Evolutionary conservation across 1,140 invertebrate species (phyloP).

Genomic region (Eriocheir sinensis): DNA sequence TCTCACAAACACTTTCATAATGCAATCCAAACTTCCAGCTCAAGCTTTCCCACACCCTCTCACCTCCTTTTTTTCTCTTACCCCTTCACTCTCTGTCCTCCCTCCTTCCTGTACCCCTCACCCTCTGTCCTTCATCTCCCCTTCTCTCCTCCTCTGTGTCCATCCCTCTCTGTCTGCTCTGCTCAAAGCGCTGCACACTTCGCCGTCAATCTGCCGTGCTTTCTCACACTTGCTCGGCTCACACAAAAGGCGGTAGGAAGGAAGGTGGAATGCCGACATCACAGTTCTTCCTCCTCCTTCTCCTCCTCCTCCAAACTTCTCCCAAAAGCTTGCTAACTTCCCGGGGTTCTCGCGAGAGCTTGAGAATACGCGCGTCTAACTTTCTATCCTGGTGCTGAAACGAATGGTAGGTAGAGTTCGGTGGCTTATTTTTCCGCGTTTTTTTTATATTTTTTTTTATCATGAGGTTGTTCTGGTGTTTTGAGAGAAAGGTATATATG

Average conservation of each 20-base stretch:
- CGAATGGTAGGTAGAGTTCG: not conserved
- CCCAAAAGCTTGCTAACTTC: not conserved
- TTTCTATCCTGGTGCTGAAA: not conserved
- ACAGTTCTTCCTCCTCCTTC: not conserved
- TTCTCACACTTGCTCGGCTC: not conserved
- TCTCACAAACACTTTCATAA: too few species aligned
- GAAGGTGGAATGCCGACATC: not conserved
- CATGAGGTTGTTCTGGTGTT: not conserved
- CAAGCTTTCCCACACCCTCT: too few species aligned
- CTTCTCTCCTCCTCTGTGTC: too few species aligned
- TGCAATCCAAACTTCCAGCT: too few species aligned
- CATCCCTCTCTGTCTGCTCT: too few species aligned
- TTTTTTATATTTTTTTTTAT: not conserved
- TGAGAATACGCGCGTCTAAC: not conserved
- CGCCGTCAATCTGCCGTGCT: too few species aligned
- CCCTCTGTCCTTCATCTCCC: too few species aligned
- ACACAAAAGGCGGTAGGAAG: not conserved
- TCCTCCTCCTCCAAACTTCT: not conserved
- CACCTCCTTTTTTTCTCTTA: slow-evolving; percentile 3
- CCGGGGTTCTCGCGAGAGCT: not conserved
- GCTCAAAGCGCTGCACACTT: slow-evolving; percentile 4
- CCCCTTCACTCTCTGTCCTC: not conserved
- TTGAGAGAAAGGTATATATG: not conserved
- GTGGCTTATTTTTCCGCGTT: not conserved
- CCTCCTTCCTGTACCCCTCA: too few species aligned